phyloP scores from a whole-genome alignment of 2,113 vertebrate genomes.

The Paedocypris sp. region DNA sequence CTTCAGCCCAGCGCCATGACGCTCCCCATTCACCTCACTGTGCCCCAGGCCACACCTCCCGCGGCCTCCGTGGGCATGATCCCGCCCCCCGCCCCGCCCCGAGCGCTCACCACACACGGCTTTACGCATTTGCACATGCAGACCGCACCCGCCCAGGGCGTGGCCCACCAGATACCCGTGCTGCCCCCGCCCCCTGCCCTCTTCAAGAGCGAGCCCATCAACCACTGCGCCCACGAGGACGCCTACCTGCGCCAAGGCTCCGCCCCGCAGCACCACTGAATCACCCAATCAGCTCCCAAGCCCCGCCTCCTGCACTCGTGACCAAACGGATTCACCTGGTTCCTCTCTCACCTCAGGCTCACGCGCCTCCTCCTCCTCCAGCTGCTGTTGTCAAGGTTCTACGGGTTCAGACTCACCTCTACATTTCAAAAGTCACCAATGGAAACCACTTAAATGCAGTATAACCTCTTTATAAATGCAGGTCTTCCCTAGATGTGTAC shows the following conservation, averaged over 20 bases:
- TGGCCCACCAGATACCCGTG: conserved; percentile 73
- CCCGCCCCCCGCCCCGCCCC: conserved; percentile 35
- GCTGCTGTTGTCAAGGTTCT: conserved; percentile 57
- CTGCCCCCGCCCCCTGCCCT: conserved; percentile 86
- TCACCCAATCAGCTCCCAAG: conserved; percentile 2
- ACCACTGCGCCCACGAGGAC: conserved; percentile 86
- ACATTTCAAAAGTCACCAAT: neutral
- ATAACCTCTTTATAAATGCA: conserved; percentile 18
- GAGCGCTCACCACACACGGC: conserved; percentile 55
- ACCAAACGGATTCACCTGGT: conserved; percentile 26
- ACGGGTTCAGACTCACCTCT: conserved; percentile 50
- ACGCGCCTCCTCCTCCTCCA: conserved; percentile 4
- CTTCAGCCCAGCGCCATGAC: conserved; percentile 64
- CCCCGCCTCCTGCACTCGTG: conserved; percentile 7
- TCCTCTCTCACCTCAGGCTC: too few species aligned
- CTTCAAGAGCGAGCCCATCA: conserved; percentile 91
- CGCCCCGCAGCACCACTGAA: conserved; percentile 70
- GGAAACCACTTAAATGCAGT: conserved; percentile 21
- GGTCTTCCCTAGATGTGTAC: neutral
- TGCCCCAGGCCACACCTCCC: conserved; percentile 52
- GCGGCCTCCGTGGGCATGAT: conserved; percentile 50
- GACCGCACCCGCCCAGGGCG: conserved; percentile 67
- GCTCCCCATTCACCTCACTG: conserved; percentile 63
- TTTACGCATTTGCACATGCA: conserved; percentile 83
- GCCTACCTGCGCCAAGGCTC: conserved; percentile 78